Evolutionary conservation across 1,140 invertebrate genomes (phyloP).

Genomic region (Ooceraea biroi): DNA sequence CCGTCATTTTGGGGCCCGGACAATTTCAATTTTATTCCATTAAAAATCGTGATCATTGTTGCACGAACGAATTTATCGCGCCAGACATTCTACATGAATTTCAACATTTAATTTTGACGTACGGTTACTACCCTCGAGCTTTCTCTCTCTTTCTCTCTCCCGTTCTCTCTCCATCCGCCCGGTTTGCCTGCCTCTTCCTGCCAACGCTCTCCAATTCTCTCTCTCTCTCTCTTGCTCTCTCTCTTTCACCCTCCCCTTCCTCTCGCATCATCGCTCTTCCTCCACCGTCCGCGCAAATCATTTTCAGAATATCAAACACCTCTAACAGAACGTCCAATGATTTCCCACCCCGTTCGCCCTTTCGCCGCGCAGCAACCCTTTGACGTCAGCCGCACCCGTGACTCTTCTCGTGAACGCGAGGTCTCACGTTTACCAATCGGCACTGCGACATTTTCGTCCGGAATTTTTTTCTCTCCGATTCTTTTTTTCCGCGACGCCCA

Average conservation of each 20-base stretch:
- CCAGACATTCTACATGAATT: conserved; percentile 62
- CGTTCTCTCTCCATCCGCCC: background rate
- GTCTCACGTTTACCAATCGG: background rate
- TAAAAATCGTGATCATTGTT: conserved; percentile 65
- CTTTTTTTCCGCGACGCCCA: background rate
- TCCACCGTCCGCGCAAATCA: conserved; percentile 46
- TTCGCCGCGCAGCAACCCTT: conserved; percentile 41
- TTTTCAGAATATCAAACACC: conserved; percentile 62
- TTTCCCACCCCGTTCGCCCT: conserved; percentile 54
- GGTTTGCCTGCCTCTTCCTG: conserved; percentile 11
- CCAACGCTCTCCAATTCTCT: conserved; percentile 22
- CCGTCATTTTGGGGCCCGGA: conserved; percentile 51
- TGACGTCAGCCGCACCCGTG: conserved; percentile 16
- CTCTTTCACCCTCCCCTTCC: background rate
- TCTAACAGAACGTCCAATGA: conserved; percentile 61
- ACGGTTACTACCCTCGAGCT: conserved; percentile 53
- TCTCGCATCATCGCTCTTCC: background rate
- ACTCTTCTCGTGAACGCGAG: conserved; percentile 37
- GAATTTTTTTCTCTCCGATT: conserved; percentile 6
- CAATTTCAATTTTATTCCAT: conserved; percentile 64
- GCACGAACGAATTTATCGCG: conserved; percentile 62
- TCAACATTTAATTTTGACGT: conserved; percentile 66
- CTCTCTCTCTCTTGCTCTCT: background rate
- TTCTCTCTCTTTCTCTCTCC: conserved; percentile 1
- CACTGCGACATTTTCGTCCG: background rate